Conservation (phyloP, 2,888 invertebrate species). For the Neoascia interrupta region DNA sequence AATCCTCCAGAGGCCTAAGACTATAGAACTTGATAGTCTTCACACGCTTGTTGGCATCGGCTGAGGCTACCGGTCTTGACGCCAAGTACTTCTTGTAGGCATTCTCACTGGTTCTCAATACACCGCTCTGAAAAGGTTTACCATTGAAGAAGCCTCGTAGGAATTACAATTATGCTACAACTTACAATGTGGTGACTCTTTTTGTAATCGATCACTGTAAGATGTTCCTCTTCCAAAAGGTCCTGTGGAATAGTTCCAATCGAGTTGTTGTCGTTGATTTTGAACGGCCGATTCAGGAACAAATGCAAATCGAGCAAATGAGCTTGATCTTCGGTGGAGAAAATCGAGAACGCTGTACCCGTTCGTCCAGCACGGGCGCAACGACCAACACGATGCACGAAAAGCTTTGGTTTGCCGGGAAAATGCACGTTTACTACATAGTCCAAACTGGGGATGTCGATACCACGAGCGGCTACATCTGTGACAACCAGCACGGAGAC, state of each 20-base stretch:
- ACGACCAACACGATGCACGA: conserved; percentile 98
- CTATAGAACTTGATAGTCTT: conserved; percentile 88
- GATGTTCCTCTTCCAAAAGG: conserved; percentile 90
- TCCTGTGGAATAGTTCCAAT: conserved; percentile 89
- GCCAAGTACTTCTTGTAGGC: conserved; percentile 94
- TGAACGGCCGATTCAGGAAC: conserved; percentile 90
- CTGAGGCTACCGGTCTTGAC: conserved; percentile 93
- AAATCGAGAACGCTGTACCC: conserved; percentile 94
- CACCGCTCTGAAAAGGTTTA: conserved; percentile 82
- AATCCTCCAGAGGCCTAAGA: conserved; percentile 78
- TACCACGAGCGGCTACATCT: conserved; percentile 98
- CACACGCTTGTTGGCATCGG: conserved; percentile 92
- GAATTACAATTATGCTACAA: too few relatives aligned
- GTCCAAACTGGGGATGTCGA: conserved; percentile 97
- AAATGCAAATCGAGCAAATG: conserved; percentile 96
- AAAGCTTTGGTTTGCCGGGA: conserved; percentile 97
- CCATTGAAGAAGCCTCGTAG: too few relatives aligned
- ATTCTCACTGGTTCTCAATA: conserved; percentile 88
- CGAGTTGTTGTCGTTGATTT: conserved; percentile 75
- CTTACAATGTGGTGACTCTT: conserved; percentile 88
- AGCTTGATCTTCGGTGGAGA: conserved; percentile 94
- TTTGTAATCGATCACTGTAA: conserved; percentile 87
- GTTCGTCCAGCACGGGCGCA: conserved; percentile 96
- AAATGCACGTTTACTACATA: conserved; percentile 98
- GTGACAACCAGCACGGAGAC: conserved; percentile 95